Evolutionary conservation across 1,140 invertebrate species (phyloP).

Genomic region (Musca domestica): DNA sequence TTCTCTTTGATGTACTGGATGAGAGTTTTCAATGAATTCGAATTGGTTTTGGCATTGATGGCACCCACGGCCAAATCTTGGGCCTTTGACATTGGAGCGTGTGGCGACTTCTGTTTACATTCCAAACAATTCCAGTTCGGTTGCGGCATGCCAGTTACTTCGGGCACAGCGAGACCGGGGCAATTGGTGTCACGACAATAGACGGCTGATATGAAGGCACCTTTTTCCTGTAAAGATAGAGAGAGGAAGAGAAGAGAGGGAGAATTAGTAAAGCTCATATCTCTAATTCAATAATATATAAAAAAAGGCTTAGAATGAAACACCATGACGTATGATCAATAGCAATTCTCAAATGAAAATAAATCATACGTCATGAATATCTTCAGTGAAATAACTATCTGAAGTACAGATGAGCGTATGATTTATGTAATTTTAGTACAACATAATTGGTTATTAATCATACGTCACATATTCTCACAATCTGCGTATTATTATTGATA

Average conservation of each 20-base stretch:
- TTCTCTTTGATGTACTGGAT: constrained; percentile 49
- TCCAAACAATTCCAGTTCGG: constrained; percentile 49
- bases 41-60: constrained; percentile 48
- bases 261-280: too few relatives aligned
- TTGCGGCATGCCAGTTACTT: constrained; percentile 45
- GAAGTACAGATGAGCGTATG: too few relatives aligned
- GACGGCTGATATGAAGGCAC: constrained; percentile 44
- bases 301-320: too few relatives aligned
- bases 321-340: too few relatives aligned
- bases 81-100: constrained; percentile 48
- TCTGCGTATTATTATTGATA: too few relatives aligned
- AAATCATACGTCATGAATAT: too few relatives aligned
- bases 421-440: too few relatives aligned
- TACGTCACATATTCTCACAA: too few relatives aligned
- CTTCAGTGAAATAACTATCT: too few relatives aligned
- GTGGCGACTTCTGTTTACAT: constrained; percentile 49
- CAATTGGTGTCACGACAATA: constrained; percentile 50
- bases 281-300: too few relatives aligned
- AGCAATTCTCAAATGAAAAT: too few relatives aligned
- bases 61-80: constrained; percentile 49
- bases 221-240: constrained; percentile 38
- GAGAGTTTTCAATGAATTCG: constrained; percentile 43
- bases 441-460: too few relatives aligned
- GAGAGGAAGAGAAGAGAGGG: constrained; percentile 1
- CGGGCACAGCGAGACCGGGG: constrained; percentile 45